Evolutionary conservation across 2,113 vertebrate genomes (phyloP).

Genomic region (Collichthys lucidus): DNA sequence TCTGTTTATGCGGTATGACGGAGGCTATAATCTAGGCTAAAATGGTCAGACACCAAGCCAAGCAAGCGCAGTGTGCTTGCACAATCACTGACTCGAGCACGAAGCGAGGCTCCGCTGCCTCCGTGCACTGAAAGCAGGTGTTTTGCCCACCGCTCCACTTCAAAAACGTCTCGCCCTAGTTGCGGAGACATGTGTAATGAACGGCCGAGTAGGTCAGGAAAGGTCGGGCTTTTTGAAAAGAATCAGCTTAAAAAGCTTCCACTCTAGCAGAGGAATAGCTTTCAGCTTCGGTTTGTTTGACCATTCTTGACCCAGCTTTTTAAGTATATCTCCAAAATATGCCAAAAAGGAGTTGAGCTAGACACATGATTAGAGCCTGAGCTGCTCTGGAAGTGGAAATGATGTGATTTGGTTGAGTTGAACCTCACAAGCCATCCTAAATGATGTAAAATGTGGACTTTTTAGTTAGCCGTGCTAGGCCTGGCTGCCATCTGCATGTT

Average conservation of each 20-base stretch:
- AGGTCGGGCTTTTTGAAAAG: conserved; percentile 1
- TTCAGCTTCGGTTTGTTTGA: conserved; percentile 14
- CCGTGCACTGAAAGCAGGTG: conserved; percentile 27
- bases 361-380: conserved; percentile 6
- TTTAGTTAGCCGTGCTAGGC: not conserved
- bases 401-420: not conserved
- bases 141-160: conserved; percentile 22
- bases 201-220: conserved; percentile 3
- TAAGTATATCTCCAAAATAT: conserved; percentile 9
- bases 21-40: conserved; percentile 30
- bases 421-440: not conserved
- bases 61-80: conserved; percentile 19
- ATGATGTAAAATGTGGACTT: conserved; percentile 11
- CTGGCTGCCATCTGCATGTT: no score
- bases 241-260: conserved; percentile 16
- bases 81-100: conserved; percentile 39
- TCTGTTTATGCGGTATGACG: conserved; percentile 7
- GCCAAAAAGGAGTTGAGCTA: conserved; percentile 3
- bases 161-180: conserved; percentile 37
- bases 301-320: conserved; percentile 16
- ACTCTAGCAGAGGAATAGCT: not conserved
- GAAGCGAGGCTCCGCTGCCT: conserved; percentile 17
- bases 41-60: conserved; percentile 38
- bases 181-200: conserved; percentile 26
- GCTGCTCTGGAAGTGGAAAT: not conserved